Conservation (phyloP, 2,888 invertebrate genomes). For the Vannuccia rotundouncinata region DNA sequence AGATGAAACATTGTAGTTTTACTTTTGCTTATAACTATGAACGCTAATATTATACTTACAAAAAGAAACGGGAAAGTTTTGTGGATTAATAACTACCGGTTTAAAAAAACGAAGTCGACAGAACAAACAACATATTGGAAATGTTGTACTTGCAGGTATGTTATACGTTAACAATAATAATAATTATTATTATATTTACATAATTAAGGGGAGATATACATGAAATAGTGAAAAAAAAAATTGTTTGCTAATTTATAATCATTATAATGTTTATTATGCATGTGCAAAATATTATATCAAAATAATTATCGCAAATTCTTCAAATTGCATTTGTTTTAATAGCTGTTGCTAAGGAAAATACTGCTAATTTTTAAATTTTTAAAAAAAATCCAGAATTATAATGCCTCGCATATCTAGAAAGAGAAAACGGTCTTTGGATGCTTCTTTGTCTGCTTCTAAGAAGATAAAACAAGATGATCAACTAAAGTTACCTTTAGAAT, state of each 20-base stretch:
- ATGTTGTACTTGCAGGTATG: too few relatives aligned
- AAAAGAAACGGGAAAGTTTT: too few relatives aligned
- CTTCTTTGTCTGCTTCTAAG: background rate
- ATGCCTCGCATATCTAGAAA: background rate
- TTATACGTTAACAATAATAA: too few relatives aligned
- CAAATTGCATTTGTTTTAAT: slow-evolving; percentile 22
- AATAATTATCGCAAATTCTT: slow-evolving; percentile 17
- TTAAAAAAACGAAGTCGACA: too few relatives aligned
- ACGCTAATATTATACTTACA: too few relatives aligned
- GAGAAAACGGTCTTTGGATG: slow-evolving; percentile 2
- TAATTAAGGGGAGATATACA: slow-evolving; percentile 26
- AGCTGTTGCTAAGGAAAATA: slow-evolving; percentile 16
- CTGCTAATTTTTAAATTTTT: background rate
- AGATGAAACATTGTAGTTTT: too few relatives aligned
- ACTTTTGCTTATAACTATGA: too few relatives aligned
- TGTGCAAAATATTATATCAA: slow-evolving; percentile 26
- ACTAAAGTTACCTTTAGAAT: too few relatives aligned
- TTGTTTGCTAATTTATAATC: slow-evolving; percentile 26
- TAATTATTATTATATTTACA: too few relatives aligned
- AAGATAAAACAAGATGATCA: background rate
- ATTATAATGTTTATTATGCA: slow-evolving; percentile 22
- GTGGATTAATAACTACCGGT: too few relatives aligned
- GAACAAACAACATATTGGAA: too few relatives aligned
- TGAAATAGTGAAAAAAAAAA: slow-evolving; percentile 10
- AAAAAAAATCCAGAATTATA: background rate